phyloP scores from a whole-genome alignment of 2,888 invertebrate species.

The Taphrorychus bicolor region DNA sequence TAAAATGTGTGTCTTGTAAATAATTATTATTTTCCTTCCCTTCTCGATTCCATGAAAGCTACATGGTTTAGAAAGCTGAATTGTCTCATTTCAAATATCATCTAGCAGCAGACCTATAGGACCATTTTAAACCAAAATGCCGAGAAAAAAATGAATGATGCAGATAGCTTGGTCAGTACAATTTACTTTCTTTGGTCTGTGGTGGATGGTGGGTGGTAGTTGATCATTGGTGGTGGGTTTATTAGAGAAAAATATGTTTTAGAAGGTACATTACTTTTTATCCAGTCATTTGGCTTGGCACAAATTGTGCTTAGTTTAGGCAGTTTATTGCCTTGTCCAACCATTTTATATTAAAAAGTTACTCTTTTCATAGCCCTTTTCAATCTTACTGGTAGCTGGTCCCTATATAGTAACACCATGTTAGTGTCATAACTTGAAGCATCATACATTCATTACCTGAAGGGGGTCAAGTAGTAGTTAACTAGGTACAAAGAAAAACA shows the following conservation, averaged over 20 bases:
- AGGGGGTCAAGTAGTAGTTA: no score
- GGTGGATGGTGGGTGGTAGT: conserved; percentile 2
- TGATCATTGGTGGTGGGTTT: conserved; percentile 29
- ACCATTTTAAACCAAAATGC: conserved; percentile 62
- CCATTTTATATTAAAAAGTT: no score
- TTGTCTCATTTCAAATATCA: neutral
- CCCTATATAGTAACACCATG: no score
- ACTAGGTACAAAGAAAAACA: no score
- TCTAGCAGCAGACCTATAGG: neutral
- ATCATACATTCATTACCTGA: no score
- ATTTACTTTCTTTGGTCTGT: conserved; percentile 30
- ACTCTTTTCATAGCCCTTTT: no score
- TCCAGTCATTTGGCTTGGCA: no score
- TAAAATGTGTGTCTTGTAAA: neutral
- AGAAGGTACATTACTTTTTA: neutral
- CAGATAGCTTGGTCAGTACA: conserved; percentile 72
- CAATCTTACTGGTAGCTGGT: no score
- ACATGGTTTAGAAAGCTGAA: neutral
- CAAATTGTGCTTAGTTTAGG: no score
- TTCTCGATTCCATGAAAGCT: neutral
- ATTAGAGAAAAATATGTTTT: neutral
- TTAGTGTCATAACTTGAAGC: no score
- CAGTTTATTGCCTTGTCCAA: no score
- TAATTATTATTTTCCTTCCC: neutral
- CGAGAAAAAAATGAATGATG: conserved; percentile 77